Percentiles rank a stretch among this genome's conserved stretches.
Conservation (phyloP, 2,797 vertebrate genomes). For the Lindbergichthys nudifrons region DNA sequence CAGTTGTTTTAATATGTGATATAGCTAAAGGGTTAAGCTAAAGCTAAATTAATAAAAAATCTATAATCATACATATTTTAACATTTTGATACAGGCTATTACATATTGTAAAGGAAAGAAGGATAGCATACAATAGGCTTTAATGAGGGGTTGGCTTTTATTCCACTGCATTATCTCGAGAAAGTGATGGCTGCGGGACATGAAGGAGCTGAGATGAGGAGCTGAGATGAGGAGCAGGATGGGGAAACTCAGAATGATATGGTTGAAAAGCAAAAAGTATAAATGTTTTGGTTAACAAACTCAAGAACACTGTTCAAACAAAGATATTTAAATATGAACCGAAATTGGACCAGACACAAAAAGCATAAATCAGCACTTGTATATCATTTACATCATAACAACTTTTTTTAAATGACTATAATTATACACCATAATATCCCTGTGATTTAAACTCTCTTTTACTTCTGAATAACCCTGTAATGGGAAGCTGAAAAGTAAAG, state of each 20-base stretch:
- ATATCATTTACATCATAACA: neutral
- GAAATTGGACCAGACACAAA: constrained; percentile 1
- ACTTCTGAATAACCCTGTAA: neutral
- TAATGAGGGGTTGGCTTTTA: constrained; percentile 32
- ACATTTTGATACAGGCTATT: constrained; percentile 31
- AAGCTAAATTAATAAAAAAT: neutral
- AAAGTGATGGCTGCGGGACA: constrained; percentile 29
- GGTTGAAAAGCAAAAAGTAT: constrained; percentile 1
- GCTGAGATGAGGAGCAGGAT: neutral
- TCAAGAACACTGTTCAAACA: neutral
- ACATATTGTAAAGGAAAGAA: constrained; percentile 24
- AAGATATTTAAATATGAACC: neutral
- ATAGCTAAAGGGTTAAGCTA: constrained; percentile 2
- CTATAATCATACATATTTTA: constrained; percentile 3
- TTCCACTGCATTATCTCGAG: constrained; percentile 22
- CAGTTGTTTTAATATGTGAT: constrained; percentile 4
- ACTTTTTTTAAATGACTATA: neutral
- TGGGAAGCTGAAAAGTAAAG: constrained; percentile 40
- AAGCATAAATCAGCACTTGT: neutral
- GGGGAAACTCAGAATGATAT: neutral
- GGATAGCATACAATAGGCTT: constrained; percentile 32
- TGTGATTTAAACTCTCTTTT: constrained; percentile 1
- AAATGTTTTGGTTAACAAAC: neutral
- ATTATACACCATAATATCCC: neutral
- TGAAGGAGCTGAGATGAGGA: neutral